These are phyloP conservation scores for Maniola jurtina DNA, from an alignment of 1,140 invertebrate species.

Conservation along the genomic window DNA sequence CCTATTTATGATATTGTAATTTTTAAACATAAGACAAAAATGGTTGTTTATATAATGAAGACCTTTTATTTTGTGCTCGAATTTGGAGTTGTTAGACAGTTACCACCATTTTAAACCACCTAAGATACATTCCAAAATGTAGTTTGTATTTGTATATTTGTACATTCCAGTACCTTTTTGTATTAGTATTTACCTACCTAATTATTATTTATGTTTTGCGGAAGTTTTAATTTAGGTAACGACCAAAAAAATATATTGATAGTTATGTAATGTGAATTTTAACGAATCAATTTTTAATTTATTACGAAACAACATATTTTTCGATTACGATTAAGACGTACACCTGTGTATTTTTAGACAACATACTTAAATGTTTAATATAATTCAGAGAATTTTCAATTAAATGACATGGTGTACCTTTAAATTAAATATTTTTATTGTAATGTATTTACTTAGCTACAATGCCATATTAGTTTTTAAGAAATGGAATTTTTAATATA, in stretches of 20 bases:
- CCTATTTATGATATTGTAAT: slow-evolving; percentile 26
- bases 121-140: slow-evolving; percentile 28
- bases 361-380: no score
- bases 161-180: slow-evolving; percentile 27
- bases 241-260: slow-evolving; percentile 27
- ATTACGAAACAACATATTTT: no score
- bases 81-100: background rate
- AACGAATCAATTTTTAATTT: no score
- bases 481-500: slow-evolving; percentile 8
- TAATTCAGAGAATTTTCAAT: no score
- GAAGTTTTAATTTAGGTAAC: slow-evolving; percentile 19
- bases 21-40: slow-evolving; percentile 15
- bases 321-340: no score
- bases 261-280: no score
- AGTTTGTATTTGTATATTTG: slow-evolving; percentile 24
- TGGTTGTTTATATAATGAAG: slow-evolving; percentile 1
- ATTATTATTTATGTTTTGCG: background rate
- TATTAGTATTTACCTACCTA: slow-evolving; percentile 4
- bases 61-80: background rate
- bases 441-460: slow-evolving; percentile 18
- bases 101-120: slow-evolving; percentile 4
- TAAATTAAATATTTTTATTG: slow-evolving; percentile 1
- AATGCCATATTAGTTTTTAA: slow-evolving; percentile 39
- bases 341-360: no score
- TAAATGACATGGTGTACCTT: background rate